Evolutionary conservation across 2,888 invertebrate genomes (phyloP), one percentile per base, ranked within the genome.

Genomic region (Leptopilina drosophilae): DNA sequence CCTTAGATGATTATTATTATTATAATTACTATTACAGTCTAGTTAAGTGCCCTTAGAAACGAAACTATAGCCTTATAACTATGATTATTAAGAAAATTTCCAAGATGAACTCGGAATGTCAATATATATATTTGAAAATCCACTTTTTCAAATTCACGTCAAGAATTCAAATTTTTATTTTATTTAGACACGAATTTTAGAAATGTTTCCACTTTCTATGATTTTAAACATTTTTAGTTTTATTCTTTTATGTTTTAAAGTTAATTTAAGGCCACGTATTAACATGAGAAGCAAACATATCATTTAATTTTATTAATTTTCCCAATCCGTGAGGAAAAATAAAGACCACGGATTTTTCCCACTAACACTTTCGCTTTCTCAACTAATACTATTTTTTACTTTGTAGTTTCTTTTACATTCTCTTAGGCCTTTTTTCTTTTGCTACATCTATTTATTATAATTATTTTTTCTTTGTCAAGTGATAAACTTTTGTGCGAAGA

Each of bases 281-380:
- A 90, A 90, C 90, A 90, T 89, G 90, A 90, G 89, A 90, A 89
- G 87, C 89, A 88, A 20, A 91, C 90, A 91, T 91, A 91, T 91
- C 90, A 91, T 89, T 90, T 90, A 88, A 89, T 90, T 90, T 88
- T 88, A 89, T 90, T 90, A 86, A 89, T 88, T 90, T 89, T 84
- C 83, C 66, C 78, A 85, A 83, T 85, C 82, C 82, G 83, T 78
- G 82, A 65, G 77, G 80, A 69, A 80, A 12, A 49, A 49, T 49
- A 49, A 56, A 77, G 20, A 77, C 73, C 73, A 33, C 73, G 73
- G 73, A 53, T 73, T 73, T 73, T 73, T 56, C 33, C 73, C 82
- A 82, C 82, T 77, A 76, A 65, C 33, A 64, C 42, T 82, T 85
- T 81, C 76, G 73, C 81, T 84, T 79, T 82, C 80, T 78, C 67